These are phyloP conservation scores for Euwallacea similis DNA, from an alignment of 1,140 invertebrate genomes.

Conservation along the genomic window DNA sequence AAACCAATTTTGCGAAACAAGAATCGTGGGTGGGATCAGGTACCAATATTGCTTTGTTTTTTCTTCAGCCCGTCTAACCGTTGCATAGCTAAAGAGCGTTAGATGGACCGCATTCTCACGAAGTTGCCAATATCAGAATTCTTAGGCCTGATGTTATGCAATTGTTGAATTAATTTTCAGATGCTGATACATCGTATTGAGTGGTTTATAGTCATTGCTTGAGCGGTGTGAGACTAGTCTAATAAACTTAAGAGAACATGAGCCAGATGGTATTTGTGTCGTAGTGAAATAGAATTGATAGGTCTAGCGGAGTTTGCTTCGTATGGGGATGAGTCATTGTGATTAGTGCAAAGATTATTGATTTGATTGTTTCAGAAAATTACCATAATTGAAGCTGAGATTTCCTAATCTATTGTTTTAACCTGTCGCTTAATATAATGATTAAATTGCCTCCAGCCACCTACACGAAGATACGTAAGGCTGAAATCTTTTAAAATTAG, in stretches of 20 bases:
- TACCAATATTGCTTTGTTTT: background rate
- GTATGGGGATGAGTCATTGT: too few species aligned
- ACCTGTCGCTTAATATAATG: too few species aligned
- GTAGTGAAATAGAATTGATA: too few species aligned
- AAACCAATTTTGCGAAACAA: slow-evolving; percentile 1
- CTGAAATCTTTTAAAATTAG: too few species aligned
- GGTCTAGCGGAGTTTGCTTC: too few species aligned
- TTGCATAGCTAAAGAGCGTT: background rate
- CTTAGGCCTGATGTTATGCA: background rate
- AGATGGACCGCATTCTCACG: slow-evolving; percentile 14
- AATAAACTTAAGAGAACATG: background rate
- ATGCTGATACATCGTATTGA: background rate
- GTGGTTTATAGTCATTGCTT: background rate
- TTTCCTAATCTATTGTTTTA: too few species aligned
- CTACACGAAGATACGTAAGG: too few species aligned
- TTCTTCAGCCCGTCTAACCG: background rate
- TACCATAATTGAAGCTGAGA: too few species aligned
- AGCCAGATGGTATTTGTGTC: background rate
- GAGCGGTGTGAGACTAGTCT: background rate
- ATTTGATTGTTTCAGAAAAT: too few species aligned
- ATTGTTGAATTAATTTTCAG: slow-evolving; percentile 5
- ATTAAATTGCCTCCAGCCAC: too few species aligned
- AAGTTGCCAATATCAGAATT: slow-evolving; percentile 9
- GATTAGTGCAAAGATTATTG: too few species aligned
- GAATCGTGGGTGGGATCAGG: slow-evolving; percentile 4